Evolutionary conservation across 2,113 vertebrate species (phyloP), one percentile per base, ranked within the genome.

Genomic region (Alosa alosa): DNA sequence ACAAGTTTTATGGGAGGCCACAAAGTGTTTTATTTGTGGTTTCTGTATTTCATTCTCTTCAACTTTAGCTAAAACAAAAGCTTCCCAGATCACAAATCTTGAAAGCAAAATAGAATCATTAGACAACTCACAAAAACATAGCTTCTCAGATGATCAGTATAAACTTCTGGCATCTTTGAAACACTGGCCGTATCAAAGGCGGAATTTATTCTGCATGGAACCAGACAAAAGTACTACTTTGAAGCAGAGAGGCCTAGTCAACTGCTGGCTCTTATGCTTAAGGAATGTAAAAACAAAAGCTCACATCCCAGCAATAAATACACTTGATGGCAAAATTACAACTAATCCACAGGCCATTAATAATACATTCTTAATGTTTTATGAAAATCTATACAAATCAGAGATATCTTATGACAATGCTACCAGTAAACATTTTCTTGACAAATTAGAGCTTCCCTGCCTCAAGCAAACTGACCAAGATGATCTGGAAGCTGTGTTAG

Each of bases 31-130:
- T 9, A 50, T 82, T 25, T 9, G 81, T 49, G 41, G 81, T 49
- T 82, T 82, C 25, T 82, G 81, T 50, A 82, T 82, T 13, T 82
- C 81, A n/a, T 82, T 82, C 22, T 50, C 81, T 50, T 82, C 81
- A 18, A 82, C 18, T 7, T 25, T 82, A 10, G 20, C 81, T 13
- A 82, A 82, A 82, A 13, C 46, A 50, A 82, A 50, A 82, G 46
- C 46, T 25, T 45, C 20, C 36, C 46, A 50, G 81, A 49, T 82
- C n/a, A 11, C 45, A 25, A 47, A 82, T 25, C 22, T 82, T 50
- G 46, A 82, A 82, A 49, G 50, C 46, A 47, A 82, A 82, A 82
- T 50, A 11, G 45, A 82, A 82, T 82, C 81, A 50, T 44, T 82
- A 47, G 6, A 82, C 25, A 50, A 82, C 22, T 50, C 50, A 82